These are phyloP conservation scores for Gallinago jamesoni DNA, from an alignment of 2,113 vertebrate genomes.

Conservation along the genomic window DNA sequence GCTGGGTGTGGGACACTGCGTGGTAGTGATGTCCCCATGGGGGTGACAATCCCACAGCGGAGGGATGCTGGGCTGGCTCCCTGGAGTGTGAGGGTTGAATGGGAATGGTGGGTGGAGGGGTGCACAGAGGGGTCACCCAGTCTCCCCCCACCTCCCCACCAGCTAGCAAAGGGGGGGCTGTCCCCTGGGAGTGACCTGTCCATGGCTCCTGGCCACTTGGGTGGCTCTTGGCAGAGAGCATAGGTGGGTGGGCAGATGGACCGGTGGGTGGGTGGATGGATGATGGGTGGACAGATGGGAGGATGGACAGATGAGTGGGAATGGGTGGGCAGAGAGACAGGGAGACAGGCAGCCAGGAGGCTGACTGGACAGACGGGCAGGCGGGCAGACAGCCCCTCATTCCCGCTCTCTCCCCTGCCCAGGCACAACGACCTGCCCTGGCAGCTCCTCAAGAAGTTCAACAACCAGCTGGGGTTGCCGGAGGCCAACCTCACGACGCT, in stretches of 20 bases:
- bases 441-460: slow-evolving; percentile 82
- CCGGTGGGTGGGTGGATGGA: neutral
- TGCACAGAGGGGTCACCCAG: rapidly evolving
- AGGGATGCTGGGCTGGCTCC: rapidly evolving
- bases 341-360: neutral
- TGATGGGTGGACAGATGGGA: neutral
- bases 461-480: slow-evolving; percentile 79
- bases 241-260: neutral
- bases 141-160: neutral
- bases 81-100: rapidly evolving
- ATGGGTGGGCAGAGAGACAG: neutral
- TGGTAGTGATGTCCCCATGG: rapidly evolving
- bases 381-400: neutral
- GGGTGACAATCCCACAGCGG: rapidly evolving
- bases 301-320: neutral
- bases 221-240: neutral
- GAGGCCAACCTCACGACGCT: slow-evolving; percentile 79
- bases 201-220: rapidly evolving
- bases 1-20: rapidly evolving
- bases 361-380: rapidly evolving
- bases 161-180: neutral
- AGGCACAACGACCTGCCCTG: slow-evolving; percentile 96
- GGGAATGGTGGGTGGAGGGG: neutral
- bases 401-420: neutral
- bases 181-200: neutral